phyloP scores from a whole-genome alignment of 2,113 vertebrate genomes.

The Lepidothrix coronata region DNA sequence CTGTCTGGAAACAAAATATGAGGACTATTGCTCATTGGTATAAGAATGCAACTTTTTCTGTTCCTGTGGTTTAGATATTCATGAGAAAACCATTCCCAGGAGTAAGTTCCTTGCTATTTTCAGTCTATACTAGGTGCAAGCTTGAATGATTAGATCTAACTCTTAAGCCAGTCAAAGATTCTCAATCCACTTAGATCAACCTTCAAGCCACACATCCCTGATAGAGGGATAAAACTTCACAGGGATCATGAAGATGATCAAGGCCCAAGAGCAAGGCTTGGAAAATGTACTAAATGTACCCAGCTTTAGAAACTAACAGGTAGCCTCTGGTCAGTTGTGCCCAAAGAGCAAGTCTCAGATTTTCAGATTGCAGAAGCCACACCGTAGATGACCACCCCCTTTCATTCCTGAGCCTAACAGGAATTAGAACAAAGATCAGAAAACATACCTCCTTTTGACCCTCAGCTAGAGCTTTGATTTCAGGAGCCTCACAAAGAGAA shows the following conservation, averaged over 20 bases:
- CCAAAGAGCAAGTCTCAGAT: not conserved
- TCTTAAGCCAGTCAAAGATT: not conserved
- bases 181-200: not conserved
- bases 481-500: not conserved
- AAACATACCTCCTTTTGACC: not conserved
- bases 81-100: not conserved
- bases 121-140: not conserved
- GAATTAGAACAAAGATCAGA: not conserved
- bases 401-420: not conserved
- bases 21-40: not conserved
- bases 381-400: not conserved
- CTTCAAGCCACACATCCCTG: not conserved
- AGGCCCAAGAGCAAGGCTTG: not conserved
- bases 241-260: not conserved
- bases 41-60: not conserved
- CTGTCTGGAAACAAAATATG: not conserved
- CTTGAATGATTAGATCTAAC: not conserved
- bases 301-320: not conserved
- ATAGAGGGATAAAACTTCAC: not conserved
- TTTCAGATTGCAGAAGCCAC: not conserved
- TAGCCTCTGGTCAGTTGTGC: not conserved
- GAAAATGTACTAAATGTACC: not conserved
- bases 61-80: not conserved
- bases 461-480: not conserved
- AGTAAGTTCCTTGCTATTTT: not conserved